These are phyloP conservation scores for Macropis europaea DNA, from an alignment of 2,888 invertebrate genomes.

Conservation along the genomic window DNA sequence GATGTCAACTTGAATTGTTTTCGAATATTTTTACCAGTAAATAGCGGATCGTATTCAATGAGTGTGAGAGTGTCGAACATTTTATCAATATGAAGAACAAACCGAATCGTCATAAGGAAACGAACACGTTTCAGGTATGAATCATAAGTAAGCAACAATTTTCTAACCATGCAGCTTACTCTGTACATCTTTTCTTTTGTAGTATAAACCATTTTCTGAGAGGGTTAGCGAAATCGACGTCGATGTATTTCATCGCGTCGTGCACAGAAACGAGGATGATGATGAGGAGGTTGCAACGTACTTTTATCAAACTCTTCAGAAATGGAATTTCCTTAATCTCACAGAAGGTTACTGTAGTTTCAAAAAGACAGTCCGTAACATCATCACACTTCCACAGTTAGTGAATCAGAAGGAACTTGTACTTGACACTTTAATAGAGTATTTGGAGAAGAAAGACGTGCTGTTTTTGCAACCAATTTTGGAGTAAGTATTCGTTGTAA, in stretches of 20 bases:
- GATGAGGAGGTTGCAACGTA: conserved; percentile 88
- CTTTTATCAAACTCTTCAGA: conserved; percentile 90
- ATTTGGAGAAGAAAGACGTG: conserved; percentile 86
- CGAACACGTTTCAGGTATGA: conserved; percentile 89
- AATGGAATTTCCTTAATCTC: conserved; percentile 94
- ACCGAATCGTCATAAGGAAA: conserved; percentile 87
- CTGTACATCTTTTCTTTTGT: conserved; percentile 69
- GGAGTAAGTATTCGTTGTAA: conserved; percentile 85
- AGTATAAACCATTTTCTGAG: conserved; percentile 94
- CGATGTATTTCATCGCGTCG: conserved; percentile 92
- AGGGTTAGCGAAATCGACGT: conserved; percentile 92
- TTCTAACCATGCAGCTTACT: background rate
- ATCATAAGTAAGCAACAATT: background rate
- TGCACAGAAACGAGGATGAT: conserved; percentile 87
- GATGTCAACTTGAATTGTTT: background rate
- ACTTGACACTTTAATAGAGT: conserved; percentile 86
- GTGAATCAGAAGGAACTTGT: conserved; percentile 90
- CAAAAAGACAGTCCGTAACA: conserved; percentile 86
- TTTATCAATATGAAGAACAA: conserved; percentile 84
- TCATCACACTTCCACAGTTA: conserved; percentile 92
- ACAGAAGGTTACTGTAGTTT: conserved; percentile 91
- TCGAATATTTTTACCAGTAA: background rate
- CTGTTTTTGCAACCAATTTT: conserved; percentile 90
- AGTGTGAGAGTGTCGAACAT: background rate
- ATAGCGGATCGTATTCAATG: background rate